Conservation (phyloP, 2,888 invertebrate species). For the Cataglyphis altisquamis region DNA sequence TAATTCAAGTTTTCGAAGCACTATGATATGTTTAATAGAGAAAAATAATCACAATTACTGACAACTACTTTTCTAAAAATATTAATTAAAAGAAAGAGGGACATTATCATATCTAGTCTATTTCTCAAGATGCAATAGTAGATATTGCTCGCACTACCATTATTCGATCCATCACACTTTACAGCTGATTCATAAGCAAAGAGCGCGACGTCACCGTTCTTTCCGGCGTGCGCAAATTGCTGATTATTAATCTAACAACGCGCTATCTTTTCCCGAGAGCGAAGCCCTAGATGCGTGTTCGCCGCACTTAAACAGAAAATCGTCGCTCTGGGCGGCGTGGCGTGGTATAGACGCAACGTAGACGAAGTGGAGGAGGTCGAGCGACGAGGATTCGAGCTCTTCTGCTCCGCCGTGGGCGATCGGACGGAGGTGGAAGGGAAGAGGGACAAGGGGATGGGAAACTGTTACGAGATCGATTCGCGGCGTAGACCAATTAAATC, state of each 20-base stretch:
- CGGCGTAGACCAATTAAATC: slow-evolving; percentile 72
- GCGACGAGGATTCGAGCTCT: slow-evolving; percentile 2
- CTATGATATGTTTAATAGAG: background rate
- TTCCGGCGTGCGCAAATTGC: slow-evolving; percentile 49
- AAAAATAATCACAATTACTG: background rate
- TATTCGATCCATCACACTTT: slow-evolving; percentile 46
- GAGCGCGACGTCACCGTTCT: slow-evolving; percentile 36
- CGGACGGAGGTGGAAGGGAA: background rate
- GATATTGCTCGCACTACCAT: background rate
- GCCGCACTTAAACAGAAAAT: slow-evolving; percentile 50
- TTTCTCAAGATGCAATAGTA: background rate
- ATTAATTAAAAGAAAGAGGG: background rate
- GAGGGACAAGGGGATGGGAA: slow-evolving; percentile 24
- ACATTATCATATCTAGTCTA: background rate
- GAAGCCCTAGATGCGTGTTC: slow-evolving; percentile 24
- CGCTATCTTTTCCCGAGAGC: slow-evolving; percentile 46
- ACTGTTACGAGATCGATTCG: slow-evolving; percentile 66
- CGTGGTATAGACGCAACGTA: slow-evolving; percentile 34
- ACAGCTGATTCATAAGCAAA: slow-evolving; percentile 33
- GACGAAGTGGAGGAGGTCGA: slow-evolving; percentile 20
- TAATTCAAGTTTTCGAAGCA: background rate
- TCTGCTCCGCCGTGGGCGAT: slow-evolving; percentile 42
- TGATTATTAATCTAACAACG: slow-evolving; percentile 56
- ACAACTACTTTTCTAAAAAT: background rate
- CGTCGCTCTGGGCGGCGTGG: slow-evolving; percentile 44